Evolutionary conservation across 2,113 vertebrate species (phyloP).

Genomic region (Aspidoscelis tigris): DNA sequence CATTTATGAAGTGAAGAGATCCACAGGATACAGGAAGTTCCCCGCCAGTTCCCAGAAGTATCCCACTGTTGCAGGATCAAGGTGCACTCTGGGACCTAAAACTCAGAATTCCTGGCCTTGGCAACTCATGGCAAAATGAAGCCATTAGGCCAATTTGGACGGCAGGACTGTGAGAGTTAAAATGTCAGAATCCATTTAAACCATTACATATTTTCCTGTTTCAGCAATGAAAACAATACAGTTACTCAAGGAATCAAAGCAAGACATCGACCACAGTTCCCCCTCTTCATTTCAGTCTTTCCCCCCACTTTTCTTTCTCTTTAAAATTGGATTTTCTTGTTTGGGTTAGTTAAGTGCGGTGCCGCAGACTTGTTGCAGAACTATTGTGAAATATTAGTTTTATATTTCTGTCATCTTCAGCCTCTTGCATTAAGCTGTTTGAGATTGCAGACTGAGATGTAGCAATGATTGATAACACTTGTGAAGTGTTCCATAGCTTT

Average conservation of each 20-base stretch:
- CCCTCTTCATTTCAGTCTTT: slow-evolving; percentile 4
- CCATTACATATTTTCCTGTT: slow-evolving; percentile 47
- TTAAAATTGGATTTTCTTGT: slow-evolving; percentile 58
- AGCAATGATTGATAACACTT: slow-evolving; percentile 33
- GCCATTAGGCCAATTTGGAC: not conserved
- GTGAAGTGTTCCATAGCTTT: slow-evolving; percentile 27
- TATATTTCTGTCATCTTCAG: slow-evolving; percentile 45
- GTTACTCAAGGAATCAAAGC: slow-evolving; percentile 45
- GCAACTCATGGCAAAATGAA: not conserved
- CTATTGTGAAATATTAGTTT: slow-evolving; percentile 57
- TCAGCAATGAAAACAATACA: slow-evolving; percentile 47
- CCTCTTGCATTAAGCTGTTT: slow-evolving; percentile 42
- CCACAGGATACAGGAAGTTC: too few relatives aligned
- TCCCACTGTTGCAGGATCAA: too few relatives aligned
- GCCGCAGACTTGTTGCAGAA: slow-evolving; percentile 32
- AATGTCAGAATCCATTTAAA: slow-evolving; percentile 59
- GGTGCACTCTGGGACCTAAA: too few relatives aligned
- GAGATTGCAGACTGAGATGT: slow-evolving; percentile 46
- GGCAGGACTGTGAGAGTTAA: not conserved
- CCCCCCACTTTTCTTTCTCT: slow-evolving; percentile 20
- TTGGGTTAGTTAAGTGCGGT: slow-evolving; percentile 47
- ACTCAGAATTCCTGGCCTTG: not conserved
- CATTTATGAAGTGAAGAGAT: too few relatives aligned
- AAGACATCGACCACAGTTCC: slow-evolving; percentile 44
- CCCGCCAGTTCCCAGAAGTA: too few relatives aligned